Base-by-base conservation (phyloP, 2,113 vertebrate genomes). In the Clarias macrocephalus region DNA sequence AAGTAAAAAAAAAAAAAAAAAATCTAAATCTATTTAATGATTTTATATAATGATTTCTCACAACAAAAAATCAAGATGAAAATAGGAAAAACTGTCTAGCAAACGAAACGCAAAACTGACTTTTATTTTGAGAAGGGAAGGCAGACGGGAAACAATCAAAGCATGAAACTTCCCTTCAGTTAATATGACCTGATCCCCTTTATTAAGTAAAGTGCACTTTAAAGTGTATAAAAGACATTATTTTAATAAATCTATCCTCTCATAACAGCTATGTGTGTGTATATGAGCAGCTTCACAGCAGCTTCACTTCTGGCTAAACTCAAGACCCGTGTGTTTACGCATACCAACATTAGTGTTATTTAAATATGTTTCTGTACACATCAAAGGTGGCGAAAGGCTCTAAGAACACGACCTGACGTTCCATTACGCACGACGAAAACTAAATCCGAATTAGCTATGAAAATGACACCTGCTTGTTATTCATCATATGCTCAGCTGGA, bases 401-500 rank as follows among this genome's bases (percentile, higher is more conserved):
- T 0, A n/a, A 79, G 54, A 79, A 28, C 52, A 79, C 48, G 30
- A 57, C 28, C 75, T 28, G 52, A 28, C 10, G 6, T 30, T 57
- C 23, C 25, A 18, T 28, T 56, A 28, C 16, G 2, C 19, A 13
- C 5, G 15, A 23, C 56, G 10, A 33, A 59, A 59, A 80, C 54
- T 9, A 59, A 23, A 62, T 37, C 57, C 57, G 42, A 62, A 81
- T 81, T 81, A 81, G 79, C 79, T 62, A 57, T 81, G 59, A 42
- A 81, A 81, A 62, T 62, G 79, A 81, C 79, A 62, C 57, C 79
- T 62, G 57, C 37, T 68, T 80, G 30, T 86, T 70, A 63, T 80
- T 80, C 30, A 13, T 80, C 63, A 59, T 80, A 25, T 66, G 85
- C 65, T 30, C 42, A 65, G 66, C 52, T 70, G 21, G 70, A 28